Conservation (phyloP, 2,113 vertebrate genomes). For the Heterotilapia buettikoferi region DNA sequence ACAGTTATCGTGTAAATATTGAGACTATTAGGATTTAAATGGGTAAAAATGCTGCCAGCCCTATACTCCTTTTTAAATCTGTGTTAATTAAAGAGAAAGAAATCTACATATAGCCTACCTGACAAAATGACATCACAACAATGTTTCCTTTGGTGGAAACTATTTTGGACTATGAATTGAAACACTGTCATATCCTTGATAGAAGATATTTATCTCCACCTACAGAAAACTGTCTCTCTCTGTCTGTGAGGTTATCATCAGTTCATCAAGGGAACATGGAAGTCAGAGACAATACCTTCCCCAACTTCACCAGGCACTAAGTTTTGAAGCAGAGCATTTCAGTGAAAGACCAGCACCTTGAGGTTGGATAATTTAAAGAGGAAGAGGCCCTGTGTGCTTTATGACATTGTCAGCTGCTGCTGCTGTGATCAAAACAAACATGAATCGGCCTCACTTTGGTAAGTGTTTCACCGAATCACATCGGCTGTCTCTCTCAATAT, state of each 20-base stretch:
- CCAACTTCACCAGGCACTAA: conserved; percentile 33
- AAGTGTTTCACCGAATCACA: conserved; percentile 9
- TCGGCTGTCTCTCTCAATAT: neutral
- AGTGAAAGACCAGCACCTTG: conserved; percentile 54
- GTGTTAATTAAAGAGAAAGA: neutral
- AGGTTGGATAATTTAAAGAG: conserved; percentile 41
- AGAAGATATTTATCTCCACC: conserved; percentile 46
- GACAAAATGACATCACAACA: neutral
- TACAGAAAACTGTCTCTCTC: conserved; percentile 45
- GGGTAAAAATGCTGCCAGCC: neutral
- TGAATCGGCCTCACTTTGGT: conserved; percentile 26
- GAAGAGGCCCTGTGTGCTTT: conserved; percentile 46
- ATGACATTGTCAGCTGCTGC: conserved; percentile 69
- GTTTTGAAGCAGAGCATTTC: conserved; percentile 36
- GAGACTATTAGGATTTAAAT: neutral
- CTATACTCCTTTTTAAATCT: neutral
- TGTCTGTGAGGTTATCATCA: conserved; percentile 66
- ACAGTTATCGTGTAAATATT: neutral
- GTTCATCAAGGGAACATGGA: conserved; percentile 75
- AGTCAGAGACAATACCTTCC: conserved; percentile 72
- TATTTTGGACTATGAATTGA: conserved; percentile 65
- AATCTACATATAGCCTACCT: neutral
- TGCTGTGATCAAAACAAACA: conserved; percentile 61
- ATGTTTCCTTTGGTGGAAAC: conserved; percentile 19
- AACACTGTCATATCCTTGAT: conserved; percentile 65